phyloP scores from a whole-genome alignment of 2,797 vertebrate genomes.

The Pterois miles region DNA sequence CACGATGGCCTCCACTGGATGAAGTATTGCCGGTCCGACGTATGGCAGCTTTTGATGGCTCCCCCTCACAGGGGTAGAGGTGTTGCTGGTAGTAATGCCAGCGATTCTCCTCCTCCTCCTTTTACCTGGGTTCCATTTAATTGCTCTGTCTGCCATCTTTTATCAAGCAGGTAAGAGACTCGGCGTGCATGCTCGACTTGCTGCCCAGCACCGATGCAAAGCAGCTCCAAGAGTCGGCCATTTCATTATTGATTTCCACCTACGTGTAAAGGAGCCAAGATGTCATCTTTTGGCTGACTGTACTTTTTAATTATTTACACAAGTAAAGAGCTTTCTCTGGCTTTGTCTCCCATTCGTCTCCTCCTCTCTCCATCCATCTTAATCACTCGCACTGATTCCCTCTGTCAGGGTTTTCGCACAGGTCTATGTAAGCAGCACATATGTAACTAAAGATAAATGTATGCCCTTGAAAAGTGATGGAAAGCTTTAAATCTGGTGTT shows the following conservation, averaged over 20 bases:
- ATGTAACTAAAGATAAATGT: constrained; percentile 3
- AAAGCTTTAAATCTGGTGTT: no score
- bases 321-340: constrained; percentile 46
- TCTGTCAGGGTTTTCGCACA: constrained; percentile 13
- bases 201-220: constrained; percentile 33
- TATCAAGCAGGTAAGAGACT: constrained; percentile 49
- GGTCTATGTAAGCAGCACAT: not conserved
- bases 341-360: constrained; percentile 26
- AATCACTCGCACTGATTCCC: not conserved
- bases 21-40: no score
- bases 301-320: constrained; percentile 70
- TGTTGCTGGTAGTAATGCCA: not conserved
- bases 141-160: constrained; percentile 45
- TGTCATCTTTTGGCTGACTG: constrained; percentile 48
- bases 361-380: constrained; percentile 4
- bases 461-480: not conserved
- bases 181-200: not conserved
- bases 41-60: not conserved
- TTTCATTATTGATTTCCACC: constrained; percentile 68
- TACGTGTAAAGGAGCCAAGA: constrained; percentile 48
- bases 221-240: constrained; percentile 28
- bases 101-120: not conserved
- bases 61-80: not conserved
- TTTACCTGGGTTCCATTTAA: constrained; percentile 35
- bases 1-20: no score